Percentiles rank a stretch among this genome's conserved stretches.
phyloP scores from a whole-genome alignment of 2,888 invertebrate species.

The Drosophila atripex region DNA sequence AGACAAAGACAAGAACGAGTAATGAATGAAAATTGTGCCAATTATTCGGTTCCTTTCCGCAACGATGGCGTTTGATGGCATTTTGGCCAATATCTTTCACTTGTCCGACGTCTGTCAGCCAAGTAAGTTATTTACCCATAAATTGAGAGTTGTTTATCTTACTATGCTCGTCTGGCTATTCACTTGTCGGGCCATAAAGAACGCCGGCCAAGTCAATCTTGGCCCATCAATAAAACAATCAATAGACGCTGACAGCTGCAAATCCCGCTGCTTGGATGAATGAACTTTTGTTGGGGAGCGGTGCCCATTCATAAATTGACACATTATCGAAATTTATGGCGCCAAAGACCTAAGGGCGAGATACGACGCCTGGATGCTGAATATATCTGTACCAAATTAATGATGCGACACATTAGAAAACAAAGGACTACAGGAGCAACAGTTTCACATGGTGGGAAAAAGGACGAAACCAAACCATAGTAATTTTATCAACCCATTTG shows the following conservation, averaged over 20 bases:
- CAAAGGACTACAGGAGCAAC: constrained; percentile 61
- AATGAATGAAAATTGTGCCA: constrained; percentile 75
- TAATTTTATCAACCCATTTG: too few relatives aligned
- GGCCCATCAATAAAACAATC: constrained; percentile 76
- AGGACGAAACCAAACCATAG: too few relatives aligned
- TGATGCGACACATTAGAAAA: constrained; percentile 71
- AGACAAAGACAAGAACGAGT: constrained; percentile 44
- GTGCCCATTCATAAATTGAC: constrained; percentile 73
- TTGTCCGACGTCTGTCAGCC: constrained; percentile 22
- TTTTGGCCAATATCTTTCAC: constrained; percentile 16
- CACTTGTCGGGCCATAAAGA: constrained; percentile 56
- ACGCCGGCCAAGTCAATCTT: constrained; percentile 37
- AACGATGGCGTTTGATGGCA: constrained; percentile 49
- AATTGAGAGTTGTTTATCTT: constrained; percentile 35
- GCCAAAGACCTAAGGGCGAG: constrained; percentile 57
- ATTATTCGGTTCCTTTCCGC: constrained; percentile 73
- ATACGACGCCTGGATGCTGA: constrained; percentile 60
- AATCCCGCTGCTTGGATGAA: constrained; percentile 55
- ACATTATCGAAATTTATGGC: constrained; percentile 78
- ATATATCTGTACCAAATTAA: constrained; percentile 76
- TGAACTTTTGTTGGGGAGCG: constrained; percentile 34
- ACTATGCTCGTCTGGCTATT: constrained; percentile 31
- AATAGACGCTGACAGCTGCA: constrained; percentile 73
- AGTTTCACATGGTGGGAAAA: constrained; percentile 48
- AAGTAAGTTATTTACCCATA: constrained; percentile 33